Evolutionary conservation across 2,888 invertebrate species (phyloP), one percentile per base, ranked within the genome.

Genomic region (Argynnis bischoffii): DNA sequence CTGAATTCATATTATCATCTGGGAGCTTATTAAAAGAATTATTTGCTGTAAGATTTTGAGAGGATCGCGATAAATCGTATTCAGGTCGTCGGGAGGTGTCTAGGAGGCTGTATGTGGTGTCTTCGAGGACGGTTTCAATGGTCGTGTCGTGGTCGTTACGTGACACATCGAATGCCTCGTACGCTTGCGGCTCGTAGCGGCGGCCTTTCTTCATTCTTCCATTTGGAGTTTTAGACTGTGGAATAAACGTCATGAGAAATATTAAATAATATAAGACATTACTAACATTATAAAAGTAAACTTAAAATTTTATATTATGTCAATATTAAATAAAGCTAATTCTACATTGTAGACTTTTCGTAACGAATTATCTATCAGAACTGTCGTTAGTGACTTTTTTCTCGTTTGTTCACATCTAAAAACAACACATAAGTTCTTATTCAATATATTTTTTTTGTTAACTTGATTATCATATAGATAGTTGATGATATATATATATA

Each of bases 1-100:
- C 89, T 0, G 86, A 89, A 81, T 92, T 92, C 92, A 92, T 92
- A 76, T 92, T 92, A 72, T 90, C 91, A 77, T 92, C 92, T 1
- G 90, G 92, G 5, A 91, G 84, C 73, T 92, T 91, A 72, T 75
- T 78, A 78, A 81, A 85, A 16, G 88, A 84, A 69, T 81, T 75
- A 76, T 83, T 77, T 6, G 79, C 66, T 55, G 76, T 70, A 46
- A 76, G 69, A 67, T 55, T 75, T 73, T 15, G 74, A 63, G 77
- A 57, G 61, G 78, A 74, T 26, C 77, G 64, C 63, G 67, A 51
- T 6, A 55, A 18, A 46, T 81, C 82, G 73, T 75, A 77, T 69
- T 83, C 84, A 5, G 84, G 79, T 3, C 77, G 76, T 0, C 88
- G 77, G n/a, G 88, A 87, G 47, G 90, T 84, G 81, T 90, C 89